Evolutionary conservation across 2,888 invertebrate genomes (phyloP), one percentile per base, ranked within the genome.

Genomic region (Beris morrisii): DNA sequence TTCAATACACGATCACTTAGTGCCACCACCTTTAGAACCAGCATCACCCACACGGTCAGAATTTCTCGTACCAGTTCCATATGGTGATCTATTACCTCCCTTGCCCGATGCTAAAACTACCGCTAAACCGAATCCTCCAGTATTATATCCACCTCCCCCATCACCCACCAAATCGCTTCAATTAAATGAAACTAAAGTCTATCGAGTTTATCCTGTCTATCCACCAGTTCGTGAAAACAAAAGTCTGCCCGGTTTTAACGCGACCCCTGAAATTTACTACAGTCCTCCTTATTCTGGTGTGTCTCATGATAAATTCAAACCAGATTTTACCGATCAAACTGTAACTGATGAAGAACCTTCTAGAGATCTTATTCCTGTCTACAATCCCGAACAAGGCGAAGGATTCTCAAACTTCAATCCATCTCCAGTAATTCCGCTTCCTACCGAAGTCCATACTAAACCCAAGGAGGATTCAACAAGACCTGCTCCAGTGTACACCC

Each of bases 211-310:
- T 59, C 73, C 72, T 22, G 72, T 74, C 4, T 76, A 76, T 66
- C 75, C 78, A 9, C 67, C 73, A 2, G 15, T n/a, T 11, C 28
- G 31, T 12, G 9, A 32, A 1, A 22, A 45, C 43, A 4, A 15
- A 11, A 28, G 28, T 45, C 45, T 28, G 5, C 74, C 76, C 70
- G 70, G 70, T 1, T 73, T 73, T 4, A 48, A 69, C 5, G 65
- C 70, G 22, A 15, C 31, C 2, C 46, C 43, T 7, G 4, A 70
- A 53, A 22, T 78, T 78, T 0, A 76, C 75, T 79, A 79, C 22
- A 79, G 78, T 71, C 74, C 74, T 0, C 69, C 77, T 3, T 79
- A 79, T 70, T 71, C 79, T 0, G 78, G 74, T 1, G 78, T 79
- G 11, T 70, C 77, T 0, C 78, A 78, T 67, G 75, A 77, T 9